A percentile compares a stretch with the other conserved stretches of the same genome.
Conservation (phyloP, 2,888 invertebrate genomes). For the Amphimallon solstitiale region DNA sequence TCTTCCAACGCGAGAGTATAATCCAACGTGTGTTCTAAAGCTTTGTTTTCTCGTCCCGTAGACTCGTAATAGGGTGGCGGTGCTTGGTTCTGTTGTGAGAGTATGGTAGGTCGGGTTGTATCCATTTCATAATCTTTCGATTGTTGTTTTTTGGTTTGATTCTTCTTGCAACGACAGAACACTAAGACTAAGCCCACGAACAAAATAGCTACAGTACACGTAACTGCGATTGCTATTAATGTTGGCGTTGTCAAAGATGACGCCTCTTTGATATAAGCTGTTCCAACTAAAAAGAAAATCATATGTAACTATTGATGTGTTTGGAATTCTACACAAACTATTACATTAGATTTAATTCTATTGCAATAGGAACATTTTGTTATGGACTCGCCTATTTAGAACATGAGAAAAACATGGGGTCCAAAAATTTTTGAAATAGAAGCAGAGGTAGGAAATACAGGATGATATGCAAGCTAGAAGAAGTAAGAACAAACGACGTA, state of each 20-base stretch:
- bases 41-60: slow-evolving; percentile 90
- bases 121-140: slow-evolving; percentile 93
- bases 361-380: no score
- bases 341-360: not conserved
- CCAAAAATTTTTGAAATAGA: no score
- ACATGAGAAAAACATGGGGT: no score
- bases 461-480: no score
- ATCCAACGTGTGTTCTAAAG: slow-evolving; percentile 89
- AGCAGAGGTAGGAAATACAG: no score
- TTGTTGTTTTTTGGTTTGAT: slow-evolving; percentile 81
- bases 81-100: slow-evolving; percentile 86
- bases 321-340: no score
- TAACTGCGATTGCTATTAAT: slow-evolving; percentile 80
- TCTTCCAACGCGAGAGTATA: slow-evolving; percentile 85
- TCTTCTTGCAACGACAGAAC: slow-evolving; percentile 86
- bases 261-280: slow-evolving; percentile 82
- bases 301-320: no score
- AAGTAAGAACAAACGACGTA: no score
- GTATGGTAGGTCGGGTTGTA: slow-evolving; percentile 84
- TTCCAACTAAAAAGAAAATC: slow-evolving; percentile 72
- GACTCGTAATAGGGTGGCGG: slow-evolving; percentile 92
- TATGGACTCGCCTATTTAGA: no score
- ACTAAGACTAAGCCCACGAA: slow-evolving; percentile 80
- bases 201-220: slow-evolving; percentile 81
- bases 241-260: slow-evolving; percentile 81